Evolutionary conservation across 1,140 invertebrate genomes (phyloP), one percentile per base, ranked within the genome.

Genomic region (Drosophila willistoni): DNA sequence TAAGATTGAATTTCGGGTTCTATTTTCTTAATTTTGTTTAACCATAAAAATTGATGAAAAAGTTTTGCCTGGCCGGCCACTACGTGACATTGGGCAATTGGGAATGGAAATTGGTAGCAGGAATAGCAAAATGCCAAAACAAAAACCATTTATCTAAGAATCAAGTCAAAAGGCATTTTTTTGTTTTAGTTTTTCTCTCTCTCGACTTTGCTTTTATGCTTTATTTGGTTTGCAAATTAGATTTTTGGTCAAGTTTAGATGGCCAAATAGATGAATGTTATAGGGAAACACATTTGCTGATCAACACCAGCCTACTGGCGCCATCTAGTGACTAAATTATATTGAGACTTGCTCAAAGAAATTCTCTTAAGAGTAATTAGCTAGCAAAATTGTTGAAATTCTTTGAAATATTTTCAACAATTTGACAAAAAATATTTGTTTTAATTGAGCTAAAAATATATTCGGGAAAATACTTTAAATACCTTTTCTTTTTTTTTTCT

Each of bases 31-130:
- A 9, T 47, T 7, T 44, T 14, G 42, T 44, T 44, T 57, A 34
- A 14, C 33, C 14, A 33, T 59, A 59, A 59, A 59, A 59, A 36
- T 51, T 34, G 56, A 59, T 39, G 33, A 34, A 36, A 17, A 36
- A 36, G 56, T 59, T 59, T 33, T 56, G 29, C 12, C 4, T 14
- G 9, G 12, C 3, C 9, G 9, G 12, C 3, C 9, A 39, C 44
- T 51, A 36, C 56, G 55, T 36, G 56, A 59, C 56, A 36, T 59
- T 59, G 33, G 33, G 29, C 10, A 39, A 59, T 59, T 39, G 33
- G 34, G 33, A 17, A 36, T 12, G 10, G 56, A 19, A 59, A 19
- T 17, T 34, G 33, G 14, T 7, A 47, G 10, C 9, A 29, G 7
- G 25, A 56, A 33, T 57, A 57, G 9, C 3, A 51, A 51, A n/a